Percentiles rank a stretch among this genome's conserved stretches.
These are phyloP conservation scores for Microcebus jonahi DNA, from an alignment of 2,113 vertebrate genomes.

Conservation along the genomic window DNA sequence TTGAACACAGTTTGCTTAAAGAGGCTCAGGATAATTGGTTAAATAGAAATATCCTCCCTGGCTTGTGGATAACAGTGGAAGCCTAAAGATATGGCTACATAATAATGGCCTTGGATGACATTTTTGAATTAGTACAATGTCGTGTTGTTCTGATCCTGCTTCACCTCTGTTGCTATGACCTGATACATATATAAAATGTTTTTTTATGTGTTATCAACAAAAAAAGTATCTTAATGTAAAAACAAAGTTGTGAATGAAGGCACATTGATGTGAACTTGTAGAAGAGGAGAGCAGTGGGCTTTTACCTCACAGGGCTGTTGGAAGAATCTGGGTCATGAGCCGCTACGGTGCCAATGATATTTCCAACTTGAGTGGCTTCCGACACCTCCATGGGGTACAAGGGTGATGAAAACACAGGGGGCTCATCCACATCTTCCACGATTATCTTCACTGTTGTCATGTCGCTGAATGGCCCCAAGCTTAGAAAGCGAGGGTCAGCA, in stretches of 20 bases:
- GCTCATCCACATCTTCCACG: constrained; percentile 96
- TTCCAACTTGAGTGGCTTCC: constrained; percentile 93
- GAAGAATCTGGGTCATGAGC: constrained; percentile 95
- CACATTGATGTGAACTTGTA: accelerated
- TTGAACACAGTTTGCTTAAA: background rate
- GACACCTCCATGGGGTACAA: constrained; percentile 93
- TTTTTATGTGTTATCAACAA: background rate
- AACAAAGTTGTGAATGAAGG: background rate
- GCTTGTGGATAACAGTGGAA: background rate
- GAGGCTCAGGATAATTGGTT: background rate
- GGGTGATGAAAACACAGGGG: constrained; percentile 89
- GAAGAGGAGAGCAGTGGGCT: background rate
- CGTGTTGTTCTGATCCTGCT: background rate
- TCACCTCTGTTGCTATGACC: background rate
- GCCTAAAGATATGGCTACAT: background rate
- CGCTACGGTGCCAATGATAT: constrained; percentile 93
- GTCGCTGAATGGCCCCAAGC: constrained; percentile 93
- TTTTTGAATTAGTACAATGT: background rate
- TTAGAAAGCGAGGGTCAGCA: constrained; percentile 93
- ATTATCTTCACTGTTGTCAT: constrained; percentile 92
- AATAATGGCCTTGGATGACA: background rate
- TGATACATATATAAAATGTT: background rate
- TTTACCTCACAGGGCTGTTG: constrained; percentile 94
- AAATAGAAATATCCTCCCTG: background rate
- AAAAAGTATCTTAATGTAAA: background rate